A percentile compares a stretch with the other conserved stretches of the same genome.
Conservation (phyloP, 2,888 invertebrate species). For the Magallana nippona region DNA sequence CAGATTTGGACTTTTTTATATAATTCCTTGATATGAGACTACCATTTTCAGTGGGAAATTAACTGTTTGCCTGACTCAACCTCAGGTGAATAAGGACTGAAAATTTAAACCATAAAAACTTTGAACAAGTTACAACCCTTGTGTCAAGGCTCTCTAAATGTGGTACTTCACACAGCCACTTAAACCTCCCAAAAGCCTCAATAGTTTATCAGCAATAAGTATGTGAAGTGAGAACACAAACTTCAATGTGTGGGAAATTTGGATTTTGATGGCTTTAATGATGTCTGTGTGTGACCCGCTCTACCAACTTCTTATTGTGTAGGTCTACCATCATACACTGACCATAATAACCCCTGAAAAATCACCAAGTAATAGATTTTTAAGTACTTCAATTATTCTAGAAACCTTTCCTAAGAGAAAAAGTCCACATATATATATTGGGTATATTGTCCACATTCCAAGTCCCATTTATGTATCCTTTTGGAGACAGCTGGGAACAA, state of each 20-base stretch:
- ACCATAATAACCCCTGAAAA: slow-evolving; percentile 14
- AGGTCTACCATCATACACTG: slow-evolving; percentile 4
- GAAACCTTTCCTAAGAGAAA: not conserved
- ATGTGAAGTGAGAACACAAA: slow-evolving; percentile 12
- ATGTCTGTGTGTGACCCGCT: not conserved
- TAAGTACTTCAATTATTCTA: slow-evolving; percentile 26
- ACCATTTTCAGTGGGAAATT: not conserved
- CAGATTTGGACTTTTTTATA: not conserved
- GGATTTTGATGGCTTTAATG: slow-evolving; percentile 14
- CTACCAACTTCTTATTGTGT: not conserved
- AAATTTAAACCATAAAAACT: slow-evolving; percentile 30
- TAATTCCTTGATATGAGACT: not conserved
- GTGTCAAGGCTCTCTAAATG: slow-evolving; percentile 24
- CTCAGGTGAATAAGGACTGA: not conserved
- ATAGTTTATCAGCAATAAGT: slow-evolving; percentile 6
- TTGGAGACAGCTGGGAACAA: too few relatives aligned
- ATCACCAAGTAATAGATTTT: not conserved
- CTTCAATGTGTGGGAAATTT: slow-evolving; percentile 1
- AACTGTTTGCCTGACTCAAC: not conserved
- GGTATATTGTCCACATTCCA: slow-evolving; percentile 9
- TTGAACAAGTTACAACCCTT: slow-evolving; percentile 28
- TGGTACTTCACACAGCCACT: slow-evolving; percentile 22
- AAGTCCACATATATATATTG: not conserved
- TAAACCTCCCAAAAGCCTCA: slow-evolving; percentile 19
- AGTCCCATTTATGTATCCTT: not conserved